Base-by-base conservation (phyloP, 2,113 vertebrate species). In the Pollimyrus isidori region DNA sequence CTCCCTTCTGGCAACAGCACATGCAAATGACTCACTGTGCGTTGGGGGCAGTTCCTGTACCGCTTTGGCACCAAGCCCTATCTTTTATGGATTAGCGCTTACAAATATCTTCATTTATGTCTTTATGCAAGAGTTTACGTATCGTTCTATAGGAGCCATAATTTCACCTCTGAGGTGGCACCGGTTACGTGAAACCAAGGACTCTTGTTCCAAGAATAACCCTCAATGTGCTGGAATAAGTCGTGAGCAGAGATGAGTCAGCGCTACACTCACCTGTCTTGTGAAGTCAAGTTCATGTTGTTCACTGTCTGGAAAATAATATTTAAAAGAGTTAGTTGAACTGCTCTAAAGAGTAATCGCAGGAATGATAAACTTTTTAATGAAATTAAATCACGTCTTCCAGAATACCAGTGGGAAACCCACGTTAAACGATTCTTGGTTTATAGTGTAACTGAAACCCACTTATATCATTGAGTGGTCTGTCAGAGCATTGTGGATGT, bases 281-380 rank as follows among this genome's bases (percentile, higher is more conserved):
- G 93, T 96, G 95, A 97, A 99, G 93, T 97, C 95, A 90, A 98
- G 94, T 90, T 97, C 96, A 89, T 97, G 98, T 91, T 96, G 97
- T 91, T 98, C 97, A 93, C 91, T 95, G 93, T 95, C 96, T 97
- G 53, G 42, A 93, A 94, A 1, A 89, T 91, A 93, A 94, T 39
- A 82, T 86, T 19, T 30, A 62, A 56, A 39, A 86, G n/a, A 39
- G 23, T 30, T 23, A 45, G 82, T 48, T 48, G 9, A 39, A 48
- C 49, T 35, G 23, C 4, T 35, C 23, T 52, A 49, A 3, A 53
- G n/a, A 50, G 26, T 35, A 49, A 52, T 39, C n/a, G 7, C 13
- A 35, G 26, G 49, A 30, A 52, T 52, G 13, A 52, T 52, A 48
- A 45, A 23, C 39, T 84, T 48, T 48, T 48, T 48, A 83, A 84